phyloP scores from a whole-genome alignment of 2,113 vertebrate genomes.

The Telmatochromis brichardi region DNA sequence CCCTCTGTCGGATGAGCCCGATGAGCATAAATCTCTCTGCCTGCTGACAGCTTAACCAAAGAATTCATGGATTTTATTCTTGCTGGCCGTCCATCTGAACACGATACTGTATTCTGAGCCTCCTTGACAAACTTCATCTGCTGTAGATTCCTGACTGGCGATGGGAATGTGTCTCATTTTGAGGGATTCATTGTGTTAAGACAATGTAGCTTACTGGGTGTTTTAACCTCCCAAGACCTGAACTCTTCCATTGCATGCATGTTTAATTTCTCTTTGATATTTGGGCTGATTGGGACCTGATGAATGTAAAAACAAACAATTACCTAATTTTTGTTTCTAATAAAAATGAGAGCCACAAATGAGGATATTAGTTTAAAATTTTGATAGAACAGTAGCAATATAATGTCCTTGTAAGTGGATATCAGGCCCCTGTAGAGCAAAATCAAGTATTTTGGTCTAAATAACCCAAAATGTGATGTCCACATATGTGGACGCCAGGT shows the following conservation, averaged over 20 bases:
- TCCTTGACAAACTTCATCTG: slow-evolving; percentile 2
- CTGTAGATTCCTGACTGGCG: background rate
- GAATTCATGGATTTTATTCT: slow-evolving; percentile 37
- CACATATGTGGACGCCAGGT: background rate
- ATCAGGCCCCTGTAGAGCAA: background rate
- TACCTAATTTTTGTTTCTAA: background rate
- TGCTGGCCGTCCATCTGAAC: background rate
- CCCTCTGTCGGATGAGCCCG: background rate
- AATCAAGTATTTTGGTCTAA: background rate
- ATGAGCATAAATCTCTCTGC: slow-evolving; percentile 4
- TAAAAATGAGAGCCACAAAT: background rate
- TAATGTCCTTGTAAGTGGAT: accelerated
- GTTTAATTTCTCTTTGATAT: background rate
- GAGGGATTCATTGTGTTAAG: background rate
- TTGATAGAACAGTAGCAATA: background rate
- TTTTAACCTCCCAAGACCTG: accelerated
- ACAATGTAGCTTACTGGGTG: background rate
- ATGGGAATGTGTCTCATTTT: background rate
- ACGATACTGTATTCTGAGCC: background rate
- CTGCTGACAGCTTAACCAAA: slow-evolving; percentile 28
- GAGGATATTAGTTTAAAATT: background rate
- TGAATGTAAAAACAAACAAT: background rate
- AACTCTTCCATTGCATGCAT: accelerated
- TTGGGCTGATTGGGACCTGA: background rate
- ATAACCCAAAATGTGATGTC: background rate